These are phyloP conservation scores for Petrocephalus sullivani DNA, from an alignment of 2,797 vertebrate species.

Conservation along the genomic window DNA sequence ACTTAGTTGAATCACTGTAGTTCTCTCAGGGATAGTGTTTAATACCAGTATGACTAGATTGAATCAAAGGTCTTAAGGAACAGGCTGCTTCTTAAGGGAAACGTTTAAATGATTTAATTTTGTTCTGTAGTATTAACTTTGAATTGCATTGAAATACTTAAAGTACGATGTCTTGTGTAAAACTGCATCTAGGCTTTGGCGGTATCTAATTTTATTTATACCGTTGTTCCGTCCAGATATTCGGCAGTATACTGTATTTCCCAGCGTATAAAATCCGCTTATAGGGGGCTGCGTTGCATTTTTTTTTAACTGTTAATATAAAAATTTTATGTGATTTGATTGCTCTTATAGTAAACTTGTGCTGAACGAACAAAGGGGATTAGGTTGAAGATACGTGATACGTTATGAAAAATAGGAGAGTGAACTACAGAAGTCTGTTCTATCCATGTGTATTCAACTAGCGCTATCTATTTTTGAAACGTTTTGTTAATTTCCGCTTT, in stretches of 20 bases:
- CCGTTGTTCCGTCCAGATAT: background rate
- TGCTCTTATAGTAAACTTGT: background rate
- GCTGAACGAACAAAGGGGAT: background rate
- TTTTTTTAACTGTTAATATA: background rate
- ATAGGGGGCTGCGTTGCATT: background rate
- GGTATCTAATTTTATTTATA: background rate
- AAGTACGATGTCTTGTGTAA: background rate
- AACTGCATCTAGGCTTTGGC: background rate
- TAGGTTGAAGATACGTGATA: background rate
- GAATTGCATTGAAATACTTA: background rate
- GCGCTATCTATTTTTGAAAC: background rate
- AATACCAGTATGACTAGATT: background rate
- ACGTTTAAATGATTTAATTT: background rate
- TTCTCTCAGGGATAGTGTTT: conserved; percentile 11
- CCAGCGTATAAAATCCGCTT: background rate
- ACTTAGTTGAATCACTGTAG: background rate
- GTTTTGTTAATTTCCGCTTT: background rate
- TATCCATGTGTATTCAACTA: background rate
- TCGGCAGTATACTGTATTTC: background rate
- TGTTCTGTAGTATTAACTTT: background rate
- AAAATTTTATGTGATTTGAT: background rate
- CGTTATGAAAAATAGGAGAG: background rate
- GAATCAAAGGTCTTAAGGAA: background rate
- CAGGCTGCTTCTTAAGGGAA: background rate
- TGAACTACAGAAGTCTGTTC: background rate